Conservation (phyloP, 2,888 invertebrate genomes). For the Amaurobius ferox region DNA sequence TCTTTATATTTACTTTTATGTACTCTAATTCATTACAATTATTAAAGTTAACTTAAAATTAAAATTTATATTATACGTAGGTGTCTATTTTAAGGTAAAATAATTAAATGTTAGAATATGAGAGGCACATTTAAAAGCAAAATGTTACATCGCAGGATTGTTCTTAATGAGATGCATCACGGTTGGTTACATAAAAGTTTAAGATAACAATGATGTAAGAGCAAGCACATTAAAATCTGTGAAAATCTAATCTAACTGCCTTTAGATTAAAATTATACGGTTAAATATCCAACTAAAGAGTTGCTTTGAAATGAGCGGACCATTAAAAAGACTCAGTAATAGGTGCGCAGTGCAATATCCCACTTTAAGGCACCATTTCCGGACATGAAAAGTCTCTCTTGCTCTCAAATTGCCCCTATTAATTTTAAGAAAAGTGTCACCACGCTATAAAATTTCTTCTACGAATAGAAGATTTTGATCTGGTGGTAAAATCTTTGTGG, state of each 20-base stretch:
- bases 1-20: no score
- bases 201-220: slow-evolving; percentile 5
- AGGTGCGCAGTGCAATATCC: slow-evolving; percentile 56
- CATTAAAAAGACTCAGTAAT: slow-evolving; percentile 55
- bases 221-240: slow-evolving; percentile 38
- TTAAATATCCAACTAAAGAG: slow-evolving; percentile 34
- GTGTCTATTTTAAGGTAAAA: no score
- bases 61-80: no score
- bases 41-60: no score
- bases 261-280: slow-evolving; percentile 56
- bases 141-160: no score
- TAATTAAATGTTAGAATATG: no score
- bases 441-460: slow-evolving; percentile 60
- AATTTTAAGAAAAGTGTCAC: slow-evolving; percentile 68
- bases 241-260: slow-evolving; percentile 63
- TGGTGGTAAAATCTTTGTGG: slow-evolving; percentile 42
- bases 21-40: no score
- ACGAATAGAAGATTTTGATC: slow-evolving; percentile 53
- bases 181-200: background rate
- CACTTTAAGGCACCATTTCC: slow-evolving; percentile 54
- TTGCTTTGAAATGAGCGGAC: slow-evolving; percentile 29
- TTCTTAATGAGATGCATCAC: background rate
- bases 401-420: slow-evolving; percentile 58
- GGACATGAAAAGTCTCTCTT: slow-evolving; percentile 56
- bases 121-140: no score